Percentiles rank a stretch among this genome's conserved stretches.
Conservation (phyloP, 1,140 invertebrate genomes). For the Paramacrobiotus metropolitanus region DNA sequence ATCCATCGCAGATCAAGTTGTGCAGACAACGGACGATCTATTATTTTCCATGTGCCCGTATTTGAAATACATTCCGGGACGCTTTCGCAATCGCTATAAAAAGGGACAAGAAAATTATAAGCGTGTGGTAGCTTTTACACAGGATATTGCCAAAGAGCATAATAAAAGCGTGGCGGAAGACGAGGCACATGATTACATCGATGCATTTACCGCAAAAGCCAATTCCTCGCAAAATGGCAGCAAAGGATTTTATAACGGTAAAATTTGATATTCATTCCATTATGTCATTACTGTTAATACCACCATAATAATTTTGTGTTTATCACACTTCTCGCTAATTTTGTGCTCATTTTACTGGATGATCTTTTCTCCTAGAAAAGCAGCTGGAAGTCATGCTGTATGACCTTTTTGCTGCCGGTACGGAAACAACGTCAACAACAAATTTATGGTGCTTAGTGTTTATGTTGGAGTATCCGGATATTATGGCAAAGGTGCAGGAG, state of each 20-base stretch:
- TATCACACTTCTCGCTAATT: background rate
- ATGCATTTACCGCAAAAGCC: too few species aligned
- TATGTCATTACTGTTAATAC: background rate
- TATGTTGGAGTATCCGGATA: slow-evolving; percentile 11
- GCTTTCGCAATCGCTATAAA: background rate
- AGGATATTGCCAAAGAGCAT: background rate
- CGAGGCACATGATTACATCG: too few species aligned
- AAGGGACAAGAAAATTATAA: background rate
- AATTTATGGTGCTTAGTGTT: slow-evolving; percentile 11
- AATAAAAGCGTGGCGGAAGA: background rate
- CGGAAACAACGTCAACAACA: slow-evolving; percentile 12
- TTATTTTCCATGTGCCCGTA: background rate
- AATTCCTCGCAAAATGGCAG: too few species aligned
- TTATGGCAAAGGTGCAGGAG: slow-evolving; percentile 9
- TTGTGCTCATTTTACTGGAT: background rate
- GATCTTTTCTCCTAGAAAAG: background rate
- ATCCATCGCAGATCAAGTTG: background rate
- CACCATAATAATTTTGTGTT: background rate
- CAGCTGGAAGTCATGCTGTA: background rate
- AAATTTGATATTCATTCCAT: too few species aligned
- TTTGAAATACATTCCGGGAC: background rate
- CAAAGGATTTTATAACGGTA: too few species aligned
- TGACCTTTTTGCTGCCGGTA: slow-evolving; percentile 11
- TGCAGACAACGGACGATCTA: background rate
- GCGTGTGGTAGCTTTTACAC: background rate